Evolutionary conservation across 64 coral and sea anemone genomes (phyloP), one percentile per base, ranked within the genome.

Genomic region (Montipora capricornis): DNA sequence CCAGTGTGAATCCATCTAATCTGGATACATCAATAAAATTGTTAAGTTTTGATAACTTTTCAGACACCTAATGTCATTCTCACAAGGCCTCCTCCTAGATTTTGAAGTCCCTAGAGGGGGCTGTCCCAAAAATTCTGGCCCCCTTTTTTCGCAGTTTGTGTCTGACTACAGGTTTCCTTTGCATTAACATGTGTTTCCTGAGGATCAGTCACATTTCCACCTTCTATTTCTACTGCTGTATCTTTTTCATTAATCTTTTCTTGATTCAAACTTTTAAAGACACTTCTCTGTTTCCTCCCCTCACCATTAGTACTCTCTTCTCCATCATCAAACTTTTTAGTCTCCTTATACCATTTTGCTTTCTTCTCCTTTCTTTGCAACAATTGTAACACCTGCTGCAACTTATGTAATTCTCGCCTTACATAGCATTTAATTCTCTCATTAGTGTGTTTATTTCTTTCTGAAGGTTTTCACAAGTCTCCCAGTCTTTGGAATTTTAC

Each of bases 1-100:
- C 70, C 26, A 90, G 60, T 49, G 46, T 90, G 11, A 94, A 89
- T 84, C 93, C 93, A 44, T 94, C 87, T 66, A 94, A 84, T 84
- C 24, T 50, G 20, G 92, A 89, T 77, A 94, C 45, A 51, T 94
- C 73, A 73, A 86, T 94, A 81, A 80, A 50, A 84, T 74, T 67
- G 58, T 89, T 68, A 94, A 75, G 11, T 88, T 79, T 74, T 80
- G 68, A 67, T 81, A 81, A 91, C 77, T 91, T 17, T 91, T 91
- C 13, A 91, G 47, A 77, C 61, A 71, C 57, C 52, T 8, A 29
- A 80, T 26, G 55, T 81, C n/a, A 81, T 59, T 50, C 19, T 81
- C 79, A 70, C 4, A 70, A 52, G 49, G 79, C 47, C 79, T 19
- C 79, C 45, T 50, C 6, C 3, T 10, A 12, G 55, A 53, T 79